Conservation (phyloP, 2,888 invertebrate species). For the Cephus pygmeus region DNA sequence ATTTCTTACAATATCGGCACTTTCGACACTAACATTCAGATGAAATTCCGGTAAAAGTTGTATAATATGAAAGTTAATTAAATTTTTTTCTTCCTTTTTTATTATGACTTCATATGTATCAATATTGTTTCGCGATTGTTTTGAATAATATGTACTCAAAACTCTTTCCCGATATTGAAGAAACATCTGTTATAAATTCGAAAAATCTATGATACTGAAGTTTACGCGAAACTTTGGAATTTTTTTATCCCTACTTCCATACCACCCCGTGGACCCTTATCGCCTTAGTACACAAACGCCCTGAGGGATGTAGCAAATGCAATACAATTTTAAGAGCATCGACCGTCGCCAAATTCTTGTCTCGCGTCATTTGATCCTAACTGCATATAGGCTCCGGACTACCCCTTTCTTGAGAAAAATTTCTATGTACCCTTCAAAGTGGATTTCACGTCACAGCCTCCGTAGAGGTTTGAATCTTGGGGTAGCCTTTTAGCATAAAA, state of each 20-base stretch:
- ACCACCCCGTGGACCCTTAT: not conserved
- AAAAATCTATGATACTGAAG: too few relatives aligned
- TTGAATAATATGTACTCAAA: too few relatives aligned
- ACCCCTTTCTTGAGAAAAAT: conserved; percentile 7
- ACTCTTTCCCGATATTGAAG: too few relatives aligned
- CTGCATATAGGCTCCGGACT: conserved; percentile 21
- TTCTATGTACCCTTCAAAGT: not conserved
- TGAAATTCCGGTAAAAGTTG: too few relatives aligned
- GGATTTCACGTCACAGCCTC: not conserved
- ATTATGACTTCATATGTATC: too few relatives aligned
- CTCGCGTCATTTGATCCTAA: conserved; percentile 26
- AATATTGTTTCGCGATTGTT: not conserved
- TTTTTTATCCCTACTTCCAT: too few relatives aligned
- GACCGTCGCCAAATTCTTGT: conserved; percentile 13
- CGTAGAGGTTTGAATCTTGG: not conserved
- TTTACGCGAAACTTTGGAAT: too few relatives aligned
- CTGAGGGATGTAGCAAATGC: not conserved
- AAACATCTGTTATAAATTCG: too few relatives aligned
- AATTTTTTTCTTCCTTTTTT: too few relatives aligned
- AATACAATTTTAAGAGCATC: not conserved
- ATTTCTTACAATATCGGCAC: not conserved
- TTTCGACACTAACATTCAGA: too few relatives aligned
- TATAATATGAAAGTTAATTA: too few relatives aligned
- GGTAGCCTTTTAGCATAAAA: not conserved
- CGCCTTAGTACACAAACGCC: not conserved